These are phyloP conservation scores for Pristiophorus japonicus DNA, from an alignment of 2,113 vertebrate species.

Conservation along the genomic window DNA sequence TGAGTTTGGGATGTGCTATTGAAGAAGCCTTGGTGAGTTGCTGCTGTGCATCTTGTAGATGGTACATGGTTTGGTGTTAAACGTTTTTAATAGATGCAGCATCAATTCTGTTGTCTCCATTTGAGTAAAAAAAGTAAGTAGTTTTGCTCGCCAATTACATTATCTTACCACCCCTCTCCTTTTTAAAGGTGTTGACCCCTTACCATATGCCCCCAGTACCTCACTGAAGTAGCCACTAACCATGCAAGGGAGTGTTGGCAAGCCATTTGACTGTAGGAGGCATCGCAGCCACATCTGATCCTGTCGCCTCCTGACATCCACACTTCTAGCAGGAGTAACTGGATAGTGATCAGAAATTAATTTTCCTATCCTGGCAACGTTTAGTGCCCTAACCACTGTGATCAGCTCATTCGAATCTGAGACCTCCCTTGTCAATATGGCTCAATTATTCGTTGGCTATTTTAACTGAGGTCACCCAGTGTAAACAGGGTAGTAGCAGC, in stretches of 20 bases:
- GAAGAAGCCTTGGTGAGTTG: too few species aligned
- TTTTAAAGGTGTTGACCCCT: background rate
- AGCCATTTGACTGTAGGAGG: background rate
- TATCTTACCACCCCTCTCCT: background rate
- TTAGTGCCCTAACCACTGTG: background rate
- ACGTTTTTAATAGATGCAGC: background rate
- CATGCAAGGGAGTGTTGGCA: too few species aligned
- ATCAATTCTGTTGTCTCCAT: background rate
- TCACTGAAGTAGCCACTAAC: too few species aligned
- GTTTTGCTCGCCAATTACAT: background rate
- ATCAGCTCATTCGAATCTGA: background rate
- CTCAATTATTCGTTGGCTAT: too few species aligned
- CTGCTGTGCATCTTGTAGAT: too few species aligned
- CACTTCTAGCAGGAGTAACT: background rate
- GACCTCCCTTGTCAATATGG: too few species aligned
- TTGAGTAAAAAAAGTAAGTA: background rate
- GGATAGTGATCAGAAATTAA: background rate
- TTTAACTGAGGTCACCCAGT: too few species aligned
- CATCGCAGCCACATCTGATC: background rate
- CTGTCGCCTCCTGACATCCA: background rate
- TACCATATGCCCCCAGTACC: too few species aligned
- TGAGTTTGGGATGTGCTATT: too few species aligned
- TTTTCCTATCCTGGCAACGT: background rate
- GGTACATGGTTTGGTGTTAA: background rate
- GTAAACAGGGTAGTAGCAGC: too few species aligned